Evolutionary conservation across 2,888 invertebrate genomes (phyloP).

Genomic region (Hedya salicella): DNA sequence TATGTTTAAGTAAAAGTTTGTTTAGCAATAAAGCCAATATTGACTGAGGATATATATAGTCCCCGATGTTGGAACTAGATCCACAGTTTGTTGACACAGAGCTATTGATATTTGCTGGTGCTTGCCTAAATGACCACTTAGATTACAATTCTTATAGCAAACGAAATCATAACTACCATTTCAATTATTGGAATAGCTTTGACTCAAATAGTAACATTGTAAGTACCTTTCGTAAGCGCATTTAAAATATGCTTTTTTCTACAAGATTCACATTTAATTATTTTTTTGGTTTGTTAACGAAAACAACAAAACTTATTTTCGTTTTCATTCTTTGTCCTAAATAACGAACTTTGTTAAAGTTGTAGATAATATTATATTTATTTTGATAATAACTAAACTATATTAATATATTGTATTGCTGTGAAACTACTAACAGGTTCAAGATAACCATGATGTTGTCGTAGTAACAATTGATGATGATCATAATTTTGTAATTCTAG

Average conservation of each 20-base stretch:
- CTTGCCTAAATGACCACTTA: neutral
- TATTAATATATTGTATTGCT: too few species aligned
- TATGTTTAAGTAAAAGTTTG: slow-evolving; percentile 36
- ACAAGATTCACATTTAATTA: neutral
- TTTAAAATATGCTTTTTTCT: neutral
- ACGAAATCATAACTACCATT: too few species aligned
- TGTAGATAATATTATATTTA: neutral
- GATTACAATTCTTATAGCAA: neutral
- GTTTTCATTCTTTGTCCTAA: neutral
- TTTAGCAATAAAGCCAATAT: slow-evolving; percentile 37
- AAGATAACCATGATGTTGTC: too few species aligned
- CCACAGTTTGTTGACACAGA: neutral
- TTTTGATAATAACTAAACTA: too few species aligned
- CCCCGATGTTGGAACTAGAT: slow-evolving; percentile 11
- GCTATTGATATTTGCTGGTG: neutral
- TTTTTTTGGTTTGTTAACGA: too few species aligned
- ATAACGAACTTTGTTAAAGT: neutral
- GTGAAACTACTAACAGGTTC: too few species aligned
- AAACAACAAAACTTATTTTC: neutral
- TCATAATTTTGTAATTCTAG: too few species aligned
- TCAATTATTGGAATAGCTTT: too few species aligned
- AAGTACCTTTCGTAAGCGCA: neutral
- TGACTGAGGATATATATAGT: slow-evolving; percentile 28
- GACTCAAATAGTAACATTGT: too few species aligned
- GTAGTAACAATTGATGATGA: too few species aligned